phyloP scores from a whole-genome alignment of 2,113 vertebrate species.

The Rhadina sibilatrix region DNA sequence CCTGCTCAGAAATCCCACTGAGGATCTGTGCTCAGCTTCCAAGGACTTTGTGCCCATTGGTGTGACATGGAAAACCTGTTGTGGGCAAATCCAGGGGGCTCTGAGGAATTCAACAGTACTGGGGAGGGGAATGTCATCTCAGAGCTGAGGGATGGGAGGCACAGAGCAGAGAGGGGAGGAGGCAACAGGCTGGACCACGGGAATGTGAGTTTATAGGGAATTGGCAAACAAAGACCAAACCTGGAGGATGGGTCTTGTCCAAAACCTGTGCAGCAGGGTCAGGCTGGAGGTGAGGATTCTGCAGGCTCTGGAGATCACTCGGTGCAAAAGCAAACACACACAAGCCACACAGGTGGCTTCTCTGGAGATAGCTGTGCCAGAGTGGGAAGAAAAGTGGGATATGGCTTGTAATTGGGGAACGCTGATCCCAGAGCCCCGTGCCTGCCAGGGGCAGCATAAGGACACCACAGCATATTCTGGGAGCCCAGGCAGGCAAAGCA shows the following conservation, averaged over 20 bases:
- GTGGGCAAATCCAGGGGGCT: not conserved
- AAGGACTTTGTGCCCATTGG: not conserved
- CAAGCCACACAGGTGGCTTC: fast-evolving
- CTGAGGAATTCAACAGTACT: not conserved
- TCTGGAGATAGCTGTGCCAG: not conserved
- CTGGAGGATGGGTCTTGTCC: not conserved
- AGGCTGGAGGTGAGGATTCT: not conserved
- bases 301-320: not conserved
- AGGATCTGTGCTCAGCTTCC: not conserved
- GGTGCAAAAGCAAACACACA: not conserved
- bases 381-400: not conserved
- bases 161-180: not conserved
- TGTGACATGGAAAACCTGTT: not conserved
- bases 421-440: not conserved
- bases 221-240: not conserved
- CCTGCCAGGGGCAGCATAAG: fast-evolving
- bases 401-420: not conserved
- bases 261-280: not conserved
- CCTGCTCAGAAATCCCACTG: not conserved
- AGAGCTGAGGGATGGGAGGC: not conserved
- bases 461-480: fast-evolving
- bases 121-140: not conserved
- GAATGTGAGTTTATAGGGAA: not conserved
- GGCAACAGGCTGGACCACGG: not conserved
- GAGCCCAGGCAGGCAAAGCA: fast-evolving